phyloP scores from a whole-genome alignment of 2,797 vertebrate genomes.

The Alfaro cultratus region DNA sequence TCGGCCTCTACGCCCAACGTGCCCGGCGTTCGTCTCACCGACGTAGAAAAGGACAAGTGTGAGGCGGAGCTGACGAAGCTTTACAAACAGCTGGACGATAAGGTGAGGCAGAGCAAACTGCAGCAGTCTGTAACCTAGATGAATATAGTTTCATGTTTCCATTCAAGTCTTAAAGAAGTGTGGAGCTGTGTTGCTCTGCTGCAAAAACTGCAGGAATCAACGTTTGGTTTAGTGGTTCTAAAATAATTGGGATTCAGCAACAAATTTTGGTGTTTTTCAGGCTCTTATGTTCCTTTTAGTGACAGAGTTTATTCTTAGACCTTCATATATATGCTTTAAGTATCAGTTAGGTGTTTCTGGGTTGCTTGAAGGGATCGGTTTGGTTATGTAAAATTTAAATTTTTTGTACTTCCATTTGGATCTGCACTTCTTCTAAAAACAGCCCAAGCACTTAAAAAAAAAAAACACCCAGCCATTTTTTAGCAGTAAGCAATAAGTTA shows the following conservation, averaged over 20 bases:
- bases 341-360: background rate
- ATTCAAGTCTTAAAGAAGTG: background rate
- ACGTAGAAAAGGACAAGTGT: slow-evolving; percentile 93
- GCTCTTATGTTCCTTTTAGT: background rate
- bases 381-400: background rate
- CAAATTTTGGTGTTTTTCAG: background rate
- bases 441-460: too few relatives aligned
- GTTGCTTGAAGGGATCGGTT: background rate
- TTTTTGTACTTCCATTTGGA: too few relatives aligned
- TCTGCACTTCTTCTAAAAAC: too few relatives aligned
- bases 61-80: slow-evolving; percentile 94
- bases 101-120: slow-evolving; percentile 79
- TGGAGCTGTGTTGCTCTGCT: background rate
- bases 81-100: slow-evolving; percentile 96
- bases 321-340: background rate
- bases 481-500: too few relatives aligned
- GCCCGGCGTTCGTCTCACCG: slow-evolving; percentile 88
- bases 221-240: background rate
- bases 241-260: background rate
- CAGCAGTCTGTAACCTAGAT: too few relatives aligned
- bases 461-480: too few relatives aligned
- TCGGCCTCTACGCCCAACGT: slow-evolving; percentile 87
- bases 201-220: background rate
- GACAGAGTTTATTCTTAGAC: background rate
- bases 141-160: background rate